A percentile compares a stretch with the other conserved stretches of the same genome.
These are phyloP conservation scores for Himalopsyche phryganea DNA, from an alignment of 1,140 invertebrate species.

Conservation along the genomic window DNA sequence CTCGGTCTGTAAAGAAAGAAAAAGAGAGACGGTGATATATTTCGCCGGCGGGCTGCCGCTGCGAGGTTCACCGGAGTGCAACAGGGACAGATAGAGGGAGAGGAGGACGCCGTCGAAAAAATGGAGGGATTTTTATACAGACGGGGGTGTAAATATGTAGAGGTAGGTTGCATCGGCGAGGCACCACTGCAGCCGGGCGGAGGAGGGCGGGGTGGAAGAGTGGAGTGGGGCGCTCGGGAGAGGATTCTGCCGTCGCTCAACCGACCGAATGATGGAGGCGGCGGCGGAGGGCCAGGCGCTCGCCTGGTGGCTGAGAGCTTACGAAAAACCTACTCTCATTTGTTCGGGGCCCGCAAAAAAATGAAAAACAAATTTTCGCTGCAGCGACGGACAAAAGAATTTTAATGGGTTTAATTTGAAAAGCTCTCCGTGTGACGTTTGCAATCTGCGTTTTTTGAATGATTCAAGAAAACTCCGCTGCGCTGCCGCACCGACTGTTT, in stretches of 20 bases:
- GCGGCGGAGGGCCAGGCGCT: neutral
- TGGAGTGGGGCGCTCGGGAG: slow-evolving; percentile 1
- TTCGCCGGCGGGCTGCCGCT: slow-evolving; percentile 12
- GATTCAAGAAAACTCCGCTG: too few species aligned
- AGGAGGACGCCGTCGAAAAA: slow-evolving; percentile 31
- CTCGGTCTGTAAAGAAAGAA: slow-evolving; percentile 28
- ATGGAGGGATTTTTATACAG: slow-evolving; percentile 35
- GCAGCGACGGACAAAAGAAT: slow-evolving; percentile 26
- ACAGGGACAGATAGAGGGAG: slow-evolving; percentile 23
- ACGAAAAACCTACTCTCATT: slow-evolving; percentile 24
- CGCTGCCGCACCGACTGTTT: too few species aligned
- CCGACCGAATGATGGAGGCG: neutral
- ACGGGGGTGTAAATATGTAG: slow-evolving; percentile 33
- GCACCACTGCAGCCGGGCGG: slow-evolving; percentile 14
- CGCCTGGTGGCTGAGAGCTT: slow-evolving; percentile 1
- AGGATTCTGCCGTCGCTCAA: slow-evolving; percentile 3
- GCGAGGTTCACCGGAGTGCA: neutral
- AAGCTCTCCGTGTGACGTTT: too few species aligned
- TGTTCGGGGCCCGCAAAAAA: slow-evolving; percentile 9
- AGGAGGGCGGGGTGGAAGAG: neutral
- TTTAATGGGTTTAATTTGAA: slow-evolving; percentile 7
- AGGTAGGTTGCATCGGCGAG: slow-evolving; percentile 27
- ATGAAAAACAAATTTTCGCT: slow-evolving; percentile 18
- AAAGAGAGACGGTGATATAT: slow-evolving; percentile 29
- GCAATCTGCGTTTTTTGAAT: too few species aligned